phyloP scores from a whole-genome alignment of 2,888 invertebrate species.

The Temnothorax ravouxi region DNA sequence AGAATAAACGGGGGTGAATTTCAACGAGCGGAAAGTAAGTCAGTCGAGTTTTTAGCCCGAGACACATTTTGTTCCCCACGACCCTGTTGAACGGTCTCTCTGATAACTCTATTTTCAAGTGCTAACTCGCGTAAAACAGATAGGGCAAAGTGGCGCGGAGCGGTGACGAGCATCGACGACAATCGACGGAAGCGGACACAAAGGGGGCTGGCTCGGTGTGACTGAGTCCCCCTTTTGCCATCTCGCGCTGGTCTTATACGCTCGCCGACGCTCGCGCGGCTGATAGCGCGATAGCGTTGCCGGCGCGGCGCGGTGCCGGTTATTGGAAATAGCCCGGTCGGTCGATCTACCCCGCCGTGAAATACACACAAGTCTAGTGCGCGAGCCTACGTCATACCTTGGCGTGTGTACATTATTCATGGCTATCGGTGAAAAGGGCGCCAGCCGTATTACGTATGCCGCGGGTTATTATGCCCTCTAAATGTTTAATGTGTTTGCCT shows the following conservation, averaged over 20 bases:
- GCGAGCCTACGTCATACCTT: slow-evolving; percentile 82
- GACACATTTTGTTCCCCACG: background rate
- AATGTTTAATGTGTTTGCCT: slow-evolving; percentile 87
- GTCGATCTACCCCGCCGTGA: slow-evolving; percentile 79
- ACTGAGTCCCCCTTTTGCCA: background rate
- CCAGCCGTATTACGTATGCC: slow-evolving; percentile 85
- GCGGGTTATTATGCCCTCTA: slow-evolving; percentile 86
- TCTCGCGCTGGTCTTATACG: slow-evolving; percentile 50
- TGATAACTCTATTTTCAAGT: slow-evolving; percentile 35
- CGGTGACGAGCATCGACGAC: slow-evolving; percentile 25
- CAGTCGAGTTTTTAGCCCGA: background rate
- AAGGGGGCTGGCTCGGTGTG: slow-evolving; percentile 13
- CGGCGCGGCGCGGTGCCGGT: slow-evolving; percentile 61
- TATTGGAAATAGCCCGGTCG: slow-evolving; percentile 78
- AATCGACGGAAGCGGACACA: slow-evolving; percentile 49
- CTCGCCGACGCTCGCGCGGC: slow-evolving; percentile 2
- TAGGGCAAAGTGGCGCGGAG: slow-evolving; percentile 22
- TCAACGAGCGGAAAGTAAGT: slow-evolving; percentile 10
- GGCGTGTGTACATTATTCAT: slow-evolving; percentile 85
- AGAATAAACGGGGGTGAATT: background rate
- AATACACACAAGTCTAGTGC: slow-evolving; percentile 76
- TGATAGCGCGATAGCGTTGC: slow-evolving; percentile 67
- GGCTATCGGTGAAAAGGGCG: slow-evolving; percentile 85
- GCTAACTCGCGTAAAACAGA: slow-evolving; percentile 45
- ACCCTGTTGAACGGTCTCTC: slow-evolving; percentile 1